A percentile compares a stretch with the other conserved stretches of the same genome.
Evolutionary conservation across 2,113 vertebrate species (phyloP).

Genomic region (Lipotes vexillifer): DNA sequence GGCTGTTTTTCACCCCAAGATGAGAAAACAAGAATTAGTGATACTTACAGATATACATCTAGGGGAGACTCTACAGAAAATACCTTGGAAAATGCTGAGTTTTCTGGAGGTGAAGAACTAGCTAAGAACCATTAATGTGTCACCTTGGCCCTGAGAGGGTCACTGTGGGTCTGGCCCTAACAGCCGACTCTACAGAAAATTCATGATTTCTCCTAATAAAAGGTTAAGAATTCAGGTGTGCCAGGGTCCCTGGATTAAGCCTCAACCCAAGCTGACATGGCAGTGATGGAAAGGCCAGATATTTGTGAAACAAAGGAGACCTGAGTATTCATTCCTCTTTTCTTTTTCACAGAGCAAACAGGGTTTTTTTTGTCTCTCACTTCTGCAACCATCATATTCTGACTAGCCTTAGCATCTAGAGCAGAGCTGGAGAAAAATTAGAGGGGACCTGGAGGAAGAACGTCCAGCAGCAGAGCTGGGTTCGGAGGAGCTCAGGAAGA

Average conservation of each 20-base stretch:
- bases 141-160: neutral
- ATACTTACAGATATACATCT: neutral
- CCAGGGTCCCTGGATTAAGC: neutral
- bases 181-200: neutral
- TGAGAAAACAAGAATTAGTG: neutral
- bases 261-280: neutral
- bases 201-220: neutral
- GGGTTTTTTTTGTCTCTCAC: neutral
- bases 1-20: neutral
- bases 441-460: neutral
- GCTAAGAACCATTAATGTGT: neutral
- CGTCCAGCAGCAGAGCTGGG: neutral
- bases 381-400: neutral
- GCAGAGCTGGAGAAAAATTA: neutral
- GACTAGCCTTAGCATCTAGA: neutral
- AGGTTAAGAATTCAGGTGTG: neutral
- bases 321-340: neutral
- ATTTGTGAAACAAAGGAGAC: no score
- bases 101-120: neutral
- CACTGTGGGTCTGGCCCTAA: neutral
- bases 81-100: neutral
- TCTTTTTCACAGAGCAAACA: neutral
- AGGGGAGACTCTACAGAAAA: neutral
- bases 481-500: neutral
- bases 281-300: neutral